Base-by-base conservation (phyloP, 2,888 invertebrate genomes). In the Temnothorax rugatulus region DNA sequence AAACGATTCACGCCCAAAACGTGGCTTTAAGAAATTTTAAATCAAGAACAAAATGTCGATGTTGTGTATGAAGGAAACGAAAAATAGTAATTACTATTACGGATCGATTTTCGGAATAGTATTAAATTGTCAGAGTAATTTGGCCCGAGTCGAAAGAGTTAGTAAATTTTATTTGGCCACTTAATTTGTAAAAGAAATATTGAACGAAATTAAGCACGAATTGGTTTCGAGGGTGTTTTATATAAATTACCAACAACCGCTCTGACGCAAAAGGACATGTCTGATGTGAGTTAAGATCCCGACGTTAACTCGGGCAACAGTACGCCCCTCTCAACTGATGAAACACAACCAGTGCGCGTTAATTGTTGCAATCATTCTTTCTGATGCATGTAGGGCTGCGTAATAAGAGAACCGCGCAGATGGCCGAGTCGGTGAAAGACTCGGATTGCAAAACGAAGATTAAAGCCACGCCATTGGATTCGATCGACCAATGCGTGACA, bases 81-180 rank as follows among this genome's bases (percentile, higher is more conserved):
- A n/a, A 57, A 52, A 64, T 69, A 81, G 52, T 76, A 44, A 29
- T 77, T 71, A 73, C 83, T 86, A 83, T 81, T 83, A 79, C 63
- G 74, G 82, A 89, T 87, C 90, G 89, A 92, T 91, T 92, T 91
- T 91, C 89, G 83, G 89, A 64, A 86, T 87, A 88, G 82, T 85
- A 25, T n/a, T 87, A 73, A 89, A 91, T 84, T 87, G 84, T 86
- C 87, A 74, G 83, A 88, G 88, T 91, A 91, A 92, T 92, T 92
- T 89, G 90, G 69, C 75, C 75, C 84, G 74, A 83, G 82, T 61
- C 83, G 83, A 85, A 85, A 82, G 88, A 91, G 91, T 91, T 91
- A 91, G 89, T 92, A 92, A 93, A 92, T 86, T 77, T 77, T 82
- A 75, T 87, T 84, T 66, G 63, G 52, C 41, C 83, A 59, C 88